Evolutionary conservation across 2,113 vertebrate species (phyloP).

Genomic region (Peromyscus leucopus): DNA sequence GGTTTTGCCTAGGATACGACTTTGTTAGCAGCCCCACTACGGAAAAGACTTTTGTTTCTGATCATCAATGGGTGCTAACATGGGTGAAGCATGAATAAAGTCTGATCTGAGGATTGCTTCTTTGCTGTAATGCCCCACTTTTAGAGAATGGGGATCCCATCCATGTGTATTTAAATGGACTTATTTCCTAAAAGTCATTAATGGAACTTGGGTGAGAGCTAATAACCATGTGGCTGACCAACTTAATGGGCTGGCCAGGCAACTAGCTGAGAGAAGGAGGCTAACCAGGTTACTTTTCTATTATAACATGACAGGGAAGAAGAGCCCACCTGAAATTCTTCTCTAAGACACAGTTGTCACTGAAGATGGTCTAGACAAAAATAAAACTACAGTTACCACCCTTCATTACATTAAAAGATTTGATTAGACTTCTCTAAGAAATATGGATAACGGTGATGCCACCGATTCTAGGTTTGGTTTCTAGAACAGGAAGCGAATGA

Average conservation of each 20-base stretch:
- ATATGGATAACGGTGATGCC: background rate
- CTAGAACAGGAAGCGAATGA: background rate
- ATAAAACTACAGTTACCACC: background rate
- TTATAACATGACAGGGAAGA: background rate
- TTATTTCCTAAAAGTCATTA: background rate
- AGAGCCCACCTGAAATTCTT: background rate
- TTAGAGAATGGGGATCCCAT: background rate
- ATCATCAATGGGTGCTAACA: background rate
- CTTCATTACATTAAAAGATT: background rate
- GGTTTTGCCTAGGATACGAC: background rate
- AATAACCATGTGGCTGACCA: background rate
- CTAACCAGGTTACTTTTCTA: background rate
- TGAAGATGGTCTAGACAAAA: background rate
- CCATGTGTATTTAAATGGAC: background rate
- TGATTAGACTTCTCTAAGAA: background rate
- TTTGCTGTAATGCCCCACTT: background rate
- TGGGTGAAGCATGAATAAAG: background rate
- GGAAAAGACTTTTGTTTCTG: background rate
- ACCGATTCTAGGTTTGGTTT: background rate
- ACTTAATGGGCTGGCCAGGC: background rate
- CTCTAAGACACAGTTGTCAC: background rate
- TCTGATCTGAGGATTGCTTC: background rate
- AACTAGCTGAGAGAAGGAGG: background rate
- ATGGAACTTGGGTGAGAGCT: background rate
- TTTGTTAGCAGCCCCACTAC: too few species aligned